These are phyloP conservation scores for Panthera leo DNA, from an alignment of 2,113 vertebrate species.

Conservation along the genomic window DNA sequence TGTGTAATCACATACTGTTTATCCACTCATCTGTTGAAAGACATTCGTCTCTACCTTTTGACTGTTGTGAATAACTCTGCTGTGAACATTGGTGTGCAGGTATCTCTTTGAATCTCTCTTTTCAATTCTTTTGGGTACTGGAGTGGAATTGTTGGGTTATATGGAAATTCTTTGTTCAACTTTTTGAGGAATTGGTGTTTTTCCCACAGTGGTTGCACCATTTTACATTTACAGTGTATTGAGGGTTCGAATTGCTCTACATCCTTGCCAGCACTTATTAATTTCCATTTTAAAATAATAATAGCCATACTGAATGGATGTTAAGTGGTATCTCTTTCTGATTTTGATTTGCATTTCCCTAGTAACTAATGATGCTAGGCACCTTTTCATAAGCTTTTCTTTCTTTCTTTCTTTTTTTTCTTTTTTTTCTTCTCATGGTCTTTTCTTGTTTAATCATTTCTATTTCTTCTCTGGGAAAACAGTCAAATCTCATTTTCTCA, in stretches of 20 bases:
- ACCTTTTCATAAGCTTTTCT: neutral
- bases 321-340: neutral
- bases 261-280: neutral
- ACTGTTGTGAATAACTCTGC: no score
- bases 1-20: neutral
- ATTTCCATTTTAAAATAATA: neutral
- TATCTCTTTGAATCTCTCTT: no score
- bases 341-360: slow-evolving; percentile 12
- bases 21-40: no score
- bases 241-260: neutral
- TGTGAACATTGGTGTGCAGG: no score
- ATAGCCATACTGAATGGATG: neutral
- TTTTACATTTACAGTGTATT: neutral
- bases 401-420: no score
- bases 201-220: neutral
- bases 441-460: neutral
- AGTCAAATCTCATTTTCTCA: neutral
- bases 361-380: neutral
- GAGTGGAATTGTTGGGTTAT: no score
- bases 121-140: no score
- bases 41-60: no score
- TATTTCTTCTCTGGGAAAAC: neutral
- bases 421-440: no score
- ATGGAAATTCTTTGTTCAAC: neutral
- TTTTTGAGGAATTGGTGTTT: neutral